These are phyloP conservation scores for Phaetusa simplex DNA, from an alignment of 2,113 vertebrate species.

Conservation along the genomic window DNA sequence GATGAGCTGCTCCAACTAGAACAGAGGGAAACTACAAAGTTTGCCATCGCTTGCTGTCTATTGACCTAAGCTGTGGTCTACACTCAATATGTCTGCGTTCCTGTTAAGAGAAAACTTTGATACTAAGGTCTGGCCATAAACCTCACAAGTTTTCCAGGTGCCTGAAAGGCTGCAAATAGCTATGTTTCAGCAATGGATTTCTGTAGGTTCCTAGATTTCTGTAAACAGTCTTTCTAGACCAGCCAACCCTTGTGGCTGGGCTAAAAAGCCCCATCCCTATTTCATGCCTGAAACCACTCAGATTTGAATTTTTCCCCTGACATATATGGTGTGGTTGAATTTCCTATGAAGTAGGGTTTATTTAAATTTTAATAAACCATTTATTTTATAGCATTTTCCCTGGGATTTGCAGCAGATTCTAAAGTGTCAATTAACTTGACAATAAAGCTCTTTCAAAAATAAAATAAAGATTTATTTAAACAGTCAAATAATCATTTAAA, in stretches of 20 bases:
- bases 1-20: not conserved
- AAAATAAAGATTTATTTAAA: conserved; percentile 56
- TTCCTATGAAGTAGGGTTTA: not conserved
- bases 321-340: not conserved
- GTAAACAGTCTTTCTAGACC: not conserved
- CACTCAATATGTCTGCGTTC: not conserved
- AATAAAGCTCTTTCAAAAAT: conserved; percentile 37
- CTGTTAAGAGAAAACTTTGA: not conserved
- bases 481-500: conserved; percentile 51
- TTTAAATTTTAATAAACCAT: conserved; percentile 43
- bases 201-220: not conserved
- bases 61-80: not conserved
- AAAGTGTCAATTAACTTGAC: conserved; percentile 49
- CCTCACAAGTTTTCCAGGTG: not conserved
- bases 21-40: not conserved
- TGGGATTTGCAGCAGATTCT: not conserved
- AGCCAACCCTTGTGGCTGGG: not conserved
- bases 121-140: not conserved
- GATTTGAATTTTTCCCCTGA: not conserved
- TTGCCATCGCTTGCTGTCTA: not conserved
- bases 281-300: not conserved
- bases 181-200: not conserved
- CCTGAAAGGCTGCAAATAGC: not conserved
- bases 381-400: conserved; percentile 35
- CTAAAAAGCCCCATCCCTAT: not conserved